phyloP scores from a whole-genome alignment of 2,113 vertebrate species.

The Bothrops jararaca region DNA sequence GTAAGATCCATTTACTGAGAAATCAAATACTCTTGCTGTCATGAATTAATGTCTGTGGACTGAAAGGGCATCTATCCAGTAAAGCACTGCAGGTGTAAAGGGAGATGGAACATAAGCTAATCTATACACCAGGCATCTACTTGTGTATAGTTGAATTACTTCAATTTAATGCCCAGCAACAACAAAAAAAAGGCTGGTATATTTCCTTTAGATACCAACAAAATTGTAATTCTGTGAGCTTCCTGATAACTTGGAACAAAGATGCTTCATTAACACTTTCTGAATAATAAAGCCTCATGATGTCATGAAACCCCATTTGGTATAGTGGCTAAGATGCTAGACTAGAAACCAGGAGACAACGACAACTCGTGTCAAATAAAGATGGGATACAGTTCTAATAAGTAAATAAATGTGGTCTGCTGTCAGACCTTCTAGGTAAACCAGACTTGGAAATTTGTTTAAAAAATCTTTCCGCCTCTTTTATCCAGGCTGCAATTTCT shows the following conservation, averaged over 20 bases:
- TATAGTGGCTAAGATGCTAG: not conserved
- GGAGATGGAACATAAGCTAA: slow-evolving; percentile 4
- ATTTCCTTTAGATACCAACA: not conserved
- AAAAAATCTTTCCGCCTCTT: not conserved
- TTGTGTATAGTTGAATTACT: slow-evolving; percentile 2
- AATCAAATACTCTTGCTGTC: not conserved
- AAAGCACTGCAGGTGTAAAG: slow-evolving; percentile 4
- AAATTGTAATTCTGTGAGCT: not conserved
- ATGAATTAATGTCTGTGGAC: not conserved
- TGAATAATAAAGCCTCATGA: not conserved
- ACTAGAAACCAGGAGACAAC: not conserved
- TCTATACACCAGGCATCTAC: not conserved
- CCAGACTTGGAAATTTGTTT: not conserved
- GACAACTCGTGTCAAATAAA: not conserved
- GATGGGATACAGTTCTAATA: not conserved
- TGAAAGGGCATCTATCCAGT: slow-evolving; percentile 8
- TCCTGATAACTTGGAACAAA: not conserved
- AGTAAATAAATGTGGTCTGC: not conserved
- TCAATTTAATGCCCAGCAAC: not conserved
- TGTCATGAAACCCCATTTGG: not conserved
- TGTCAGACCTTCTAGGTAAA: not conserved
- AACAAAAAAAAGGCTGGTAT: not conserved
- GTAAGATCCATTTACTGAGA: not conserved
- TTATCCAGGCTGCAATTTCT: not conserved
- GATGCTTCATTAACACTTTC: not conserved